Base-by-base conservation (phyloP, 2,113 vertebrate species). In the Platichthys flesus region DNA sequence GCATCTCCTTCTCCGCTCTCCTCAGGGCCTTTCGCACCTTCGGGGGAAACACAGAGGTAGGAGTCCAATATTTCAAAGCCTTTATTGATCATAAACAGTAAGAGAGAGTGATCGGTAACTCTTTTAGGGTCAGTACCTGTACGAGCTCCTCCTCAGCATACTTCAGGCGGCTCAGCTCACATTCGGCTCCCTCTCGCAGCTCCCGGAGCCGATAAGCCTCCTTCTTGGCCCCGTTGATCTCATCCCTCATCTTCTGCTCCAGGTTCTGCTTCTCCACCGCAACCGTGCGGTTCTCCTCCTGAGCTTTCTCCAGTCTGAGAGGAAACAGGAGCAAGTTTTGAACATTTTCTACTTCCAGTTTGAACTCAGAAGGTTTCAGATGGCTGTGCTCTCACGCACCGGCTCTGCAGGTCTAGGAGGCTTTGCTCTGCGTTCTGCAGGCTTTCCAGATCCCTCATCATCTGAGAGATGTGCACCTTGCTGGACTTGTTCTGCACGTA, bases 401-500 rank as follows among this genome's bases (percentile, higher is more conserved):
- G 97, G 88, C 95, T 95, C 87, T 99, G 98, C 81, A 99, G 92
- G 74, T 99, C 98, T 74, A 95, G 84, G 12, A 99, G 96, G 89
- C 97, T 99, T 87, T 96, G 95, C 81, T 99, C 98, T 16, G 98
- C 98, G 13, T 94, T 94, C 65, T 99, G 98, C 8, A 99, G 95
- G 79, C 98, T 98, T 82, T 99, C 98, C 90, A 99, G 93, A 62
- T 99, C 98, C 94, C 96, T 99, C 97, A 99, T 99, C 97, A 99
- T 99, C 93, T 96, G 97, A 75, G 95, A 95, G 83, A 99, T 94
- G 91, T 99, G 98, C 79, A 99, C 96, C 91, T 96, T 97, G 62
- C 97, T 98, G 52, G 96, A 96, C 88, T 96, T 98, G 94, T 98
- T 99, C 90, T 99, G 98, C 10, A 96, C 94, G 47, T 98, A 99